Percentiles rank a stretch among this genome's conserved stretches.
Evolutionary conservation across 1,140 invertebrate species (phyloP).

Genomic region (Eumaeus atala): DNA sequence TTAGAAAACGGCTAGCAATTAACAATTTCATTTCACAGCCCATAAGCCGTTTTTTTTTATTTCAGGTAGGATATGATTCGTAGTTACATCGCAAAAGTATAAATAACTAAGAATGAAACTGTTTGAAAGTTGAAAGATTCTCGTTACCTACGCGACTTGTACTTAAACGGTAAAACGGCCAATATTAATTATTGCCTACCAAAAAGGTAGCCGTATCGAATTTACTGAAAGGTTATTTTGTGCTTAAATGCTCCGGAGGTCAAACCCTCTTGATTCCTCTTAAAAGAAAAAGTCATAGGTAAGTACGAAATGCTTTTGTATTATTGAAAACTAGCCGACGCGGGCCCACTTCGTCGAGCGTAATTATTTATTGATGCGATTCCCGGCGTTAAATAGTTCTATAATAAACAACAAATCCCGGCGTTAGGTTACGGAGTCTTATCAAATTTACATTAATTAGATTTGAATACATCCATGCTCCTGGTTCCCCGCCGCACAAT

Average conservation of each 20-base stretch:
- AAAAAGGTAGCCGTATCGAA: background rate
- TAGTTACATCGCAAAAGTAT: background rate
- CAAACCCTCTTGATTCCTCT: background rate
- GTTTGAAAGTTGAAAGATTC: constrained; percentile 1
- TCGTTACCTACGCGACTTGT: constrained; percentile 1
- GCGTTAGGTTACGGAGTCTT: too few species aligned
- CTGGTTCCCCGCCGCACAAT: too few species aligned
- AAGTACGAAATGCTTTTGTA: background rate
- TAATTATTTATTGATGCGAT: too few species aligned
- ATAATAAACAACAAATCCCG: too few species aligned
- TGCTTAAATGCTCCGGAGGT: background rate
- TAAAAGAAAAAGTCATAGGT: constrained; percentile 4
- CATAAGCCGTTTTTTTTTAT: too few species aligned
- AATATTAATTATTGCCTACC: constrained; percentile 7
- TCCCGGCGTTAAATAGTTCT: too few species aligned
- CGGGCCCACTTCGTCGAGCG: too few species aligned
- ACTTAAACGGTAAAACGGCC: background rate
- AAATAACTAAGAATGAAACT: background rate
- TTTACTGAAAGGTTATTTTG: constrained; percentile 5
- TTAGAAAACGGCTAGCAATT: too few species aligned
- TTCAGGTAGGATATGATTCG: too few species aligned
- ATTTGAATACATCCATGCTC: too few species aligned
- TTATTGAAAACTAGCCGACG: background rate
- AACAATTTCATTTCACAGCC: too few species aligned
- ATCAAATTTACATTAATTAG: too few species aligned